Evolutionary conservation across 1,140 invertebrate genomes (phyloP).

Genomic region (Eupristina koningsbergeri): DNA sequence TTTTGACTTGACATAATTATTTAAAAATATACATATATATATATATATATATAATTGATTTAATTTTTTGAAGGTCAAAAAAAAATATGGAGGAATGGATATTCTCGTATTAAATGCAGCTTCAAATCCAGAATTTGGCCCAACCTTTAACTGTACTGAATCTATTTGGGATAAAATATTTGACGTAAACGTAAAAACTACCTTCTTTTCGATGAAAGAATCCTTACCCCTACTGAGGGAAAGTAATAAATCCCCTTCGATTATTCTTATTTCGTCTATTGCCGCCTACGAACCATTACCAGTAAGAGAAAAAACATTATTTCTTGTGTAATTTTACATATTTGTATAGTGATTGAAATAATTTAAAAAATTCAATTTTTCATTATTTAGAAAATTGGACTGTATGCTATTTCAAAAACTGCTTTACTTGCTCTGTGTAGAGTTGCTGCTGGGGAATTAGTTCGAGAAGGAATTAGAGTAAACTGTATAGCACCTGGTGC

Average conservation of each 20-base stretch:
- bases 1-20: background rate
- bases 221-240: slow-evolving; percentile 87
- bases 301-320: slow-evolving; percentile 32
- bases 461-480: slow-evolving; percentile 87
- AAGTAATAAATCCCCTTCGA: slow-evolving; percentile 82
- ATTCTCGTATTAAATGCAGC: slow-evolving; percentile 97
- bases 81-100: slow-evolving; percentile 90
- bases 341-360: slow-evolving; percentile 2
- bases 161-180: slow-evolving; percentile 95
- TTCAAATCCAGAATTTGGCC: slow-evolving; percentile 87
- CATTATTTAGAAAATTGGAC: slow-evolving; percentile 81
- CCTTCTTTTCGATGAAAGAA: slow-evolving; percentile 91
- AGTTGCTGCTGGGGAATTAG: slow-evolving; percentile 82
- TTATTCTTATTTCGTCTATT: slow-evolving; percentile 93
- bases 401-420: slow-evolving; percentile 96
- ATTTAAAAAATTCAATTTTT: background rate
- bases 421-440: slow-evolving; percentile 91
- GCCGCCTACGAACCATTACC: slow-evolving; percentile 83
- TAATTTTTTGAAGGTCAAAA: slow-evolving; percentile 76
- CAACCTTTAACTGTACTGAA: slow-evolving; percentile 86
- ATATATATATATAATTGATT: no score
- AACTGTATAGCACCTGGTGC: slow-evolving; percentile 95
- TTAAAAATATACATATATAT: no score
- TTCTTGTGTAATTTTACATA: no score
- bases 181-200: slow-evolving; percentile 93